Percentiles rank a stretch among this genome's conserved stretches.
Evolutionary conservation across 92 coral and sea anemone genomes (phyloP).

Genomic region (Hydrozoanthus gracilis): DNA sequence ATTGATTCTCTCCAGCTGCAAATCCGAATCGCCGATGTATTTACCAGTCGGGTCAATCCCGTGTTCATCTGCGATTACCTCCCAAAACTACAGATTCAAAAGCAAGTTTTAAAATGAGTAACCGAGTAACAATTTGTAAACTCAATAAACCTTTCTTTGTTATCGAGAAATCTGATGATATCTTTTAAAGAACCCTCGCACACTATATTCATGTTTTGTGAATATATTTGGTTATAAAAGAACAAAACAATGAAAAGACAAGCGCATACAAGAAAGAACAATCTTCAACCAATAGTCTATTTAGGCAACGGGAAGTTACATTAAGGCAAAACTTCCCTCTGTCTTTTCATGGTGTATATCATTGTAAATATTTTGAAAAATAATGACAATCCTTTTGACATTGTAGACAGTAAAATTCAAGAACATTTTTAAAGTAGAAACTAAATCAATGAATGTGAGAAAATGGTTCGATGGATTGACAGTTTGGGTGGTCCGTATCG

Average conservation of each 20-base stretch:
- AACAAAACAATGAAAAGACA: slow-evolving; percentile 6
- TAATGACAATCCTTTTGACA: neutral
- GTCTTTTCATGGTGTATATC: neutral
- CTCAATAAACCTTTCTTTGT: neutral
- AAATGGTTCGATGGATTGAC: neutral
- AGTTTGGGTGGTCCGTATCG: neutral
- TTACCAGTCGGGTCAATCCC: slow-evolving; percentile 78
- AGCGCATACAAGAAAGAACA: neutral
- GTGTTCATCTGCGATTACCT: slow-evolving; percentile 79
- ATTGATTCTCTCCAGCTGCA: slow-evolving; percentile 73
- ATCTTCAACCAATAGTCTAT: neutral
- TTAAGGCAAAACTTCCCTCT: neutral
- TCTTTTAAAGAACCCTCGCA: neutral
- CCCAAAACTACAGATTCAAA: slow-evolving; percentile 69
- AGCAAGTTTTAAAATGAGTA: too few species aligned
- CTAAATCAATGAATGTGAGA: neutral
- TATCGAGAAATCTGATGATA: neutral
- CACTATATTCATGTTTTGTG: slow-evolving; percentile 1
- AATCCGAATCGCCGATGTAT: slow-evolving; percentile 65
- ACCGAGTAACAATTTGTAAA: neutral
- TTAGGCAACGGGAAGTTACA: neutral
- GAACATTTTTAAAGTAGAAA: neutral
- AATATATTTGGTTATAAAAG: slow-evolving; percentile 6
- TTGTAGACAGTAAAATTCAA: neutral
- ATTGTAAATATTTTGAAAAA: slow-evolving; percentile 6